A percentile compares a stretch with the other conserved stretches of the same genome.
phyloP scores from a whole-genome alignment of 2,888 invertebrate species.

The Clusia tigrina region DNA sequence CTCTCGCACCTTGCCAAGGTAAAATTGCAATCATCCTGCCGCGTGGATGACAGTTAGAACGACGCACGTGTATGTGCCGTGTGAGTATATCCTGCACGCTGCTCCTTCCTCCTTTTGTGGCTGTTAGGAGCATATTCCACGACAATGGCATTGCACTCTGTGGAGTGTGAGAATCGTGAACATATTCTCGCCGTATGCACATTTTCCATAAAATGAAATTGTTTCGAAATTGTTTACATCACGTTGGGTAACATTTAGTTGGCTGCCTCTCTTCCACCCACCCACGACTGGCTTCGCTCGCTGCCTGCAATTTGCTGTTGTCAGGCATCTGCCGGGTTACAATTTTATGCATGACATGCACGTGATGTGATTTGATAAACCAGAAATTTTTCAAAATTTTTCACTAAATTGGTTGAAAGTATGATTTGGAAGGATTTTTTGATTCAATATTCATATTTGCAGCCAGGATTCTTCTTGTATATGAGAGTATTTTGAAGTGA shows the following conservation, averaged over 20 bases:
- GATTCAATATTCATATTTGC: too few species aligned
- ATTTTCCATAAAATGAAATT: slow-evolving; percentile 35
- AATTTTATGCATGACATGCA: slow-evolving; percentile 42
- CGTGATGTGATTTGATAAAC: slow-evolving; percentile 32
- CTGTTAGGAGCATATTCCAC: neutral
- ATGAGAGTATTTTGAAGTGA: too few species aligned
- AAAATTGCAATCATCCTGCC: slow-evolving; percentile 57
- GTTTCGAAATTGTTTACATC: slow-evolving; percentile 44
- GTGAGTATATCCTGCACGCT: neutral
- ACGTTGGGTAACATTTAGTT: slow-evolving; percentile 27
- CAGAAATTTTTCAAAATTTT: neutral
- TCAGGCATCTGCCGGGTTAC: slow-evolving; percentile 23
- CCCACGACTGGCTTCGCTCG: too few species aligned
- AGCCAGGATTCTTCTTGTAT: too few species aligned
- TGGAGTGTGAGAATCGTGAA: neutral
- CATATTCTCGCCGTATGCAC: slow-evolving; percentile 3
- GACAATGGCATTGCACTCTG: neutral
- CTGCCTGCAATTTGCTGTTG: neutral
- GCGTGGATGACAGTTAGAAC: slow-evolving; percentile 46
- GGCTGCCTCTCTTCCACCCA: neutral
- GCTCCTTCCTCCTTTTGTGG: neutral
- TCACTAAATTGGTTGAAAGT: neutral
- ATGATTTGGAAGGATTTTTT: too few species aligned
- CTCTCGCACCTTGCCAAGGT: slow-evolving; percentile 1
- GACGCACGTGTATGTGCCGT: neutral